Evolutionary conservation across 2,888 invertebrate species (phyloP).

Genomic region (Liposcelis brunnea): DNA sequence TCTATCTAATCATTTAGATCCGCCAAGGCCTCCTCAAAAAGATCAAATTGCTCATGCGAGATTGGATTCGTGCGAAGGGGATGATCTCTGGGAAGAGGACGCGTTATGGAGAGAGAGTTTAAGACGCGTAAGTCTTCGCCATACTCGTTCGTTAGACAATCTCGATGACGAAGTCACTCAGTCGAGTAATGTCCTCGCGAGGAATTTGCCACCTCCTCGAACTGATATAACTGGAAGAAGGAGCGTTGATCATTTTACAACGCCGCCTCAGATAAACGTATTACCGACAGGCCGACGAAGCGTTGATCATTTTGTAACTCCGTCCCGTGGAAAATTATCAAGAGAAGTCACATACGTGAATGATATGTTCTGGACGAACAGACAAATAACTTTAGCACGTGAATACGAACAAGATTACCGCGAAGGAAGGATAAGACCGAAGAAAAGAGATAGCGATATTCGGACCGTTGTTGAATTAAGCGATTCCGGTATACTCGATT

Average conservation of each 20-base stretch:
- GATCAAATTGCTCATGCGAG: not conserved
- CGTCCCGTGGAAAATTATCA: not conserved
- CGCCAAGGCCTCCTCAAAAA: slow-evolving; percentile 3
- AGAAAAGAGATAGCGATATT: slow-evolving; percentile 1
- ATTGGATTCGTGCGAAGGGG: not conserved
- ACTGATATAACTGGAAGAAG: not conserved
- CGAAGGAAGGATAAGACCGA: slow-evolving; percentile 13
- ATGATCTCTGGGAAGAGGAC: slow-evolving; percentile 65
- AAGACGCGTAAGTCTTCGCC: slow-evolving; percentile 58
- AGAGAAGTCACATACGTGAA: slow-evolving; percentile 67
- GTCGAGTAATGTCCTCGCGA: slow-evolving; percentile 2
- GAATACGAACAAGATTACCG: slow-evolving; percentile 16
- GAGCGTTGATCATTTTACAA: not conserved
- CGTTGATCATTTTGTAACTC: slow-evolving; percentile 14
- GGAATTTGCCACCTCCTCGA: not conserved
- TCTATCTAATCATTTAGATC: not conserved
- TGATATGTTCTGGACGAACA: slow-evolving; percentile 25
- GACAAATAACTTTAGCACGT: not conserved
- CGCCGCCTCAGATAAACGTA: not conserved
- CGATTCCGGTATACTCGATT: not conserved
- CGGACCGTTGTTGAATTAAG: not conserved
- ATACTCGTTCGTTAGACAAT: slow-evolving; percentile 69
- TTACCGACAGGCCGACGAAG: slow-evolving; percentile 15
- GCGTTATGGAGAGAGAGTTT: slow-evolving; percentile 63
- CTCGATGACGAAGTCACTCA: slow-evolving; percentile 37